Percentiles rank a stretch among this genome's conserved stretches.
phyloP scores from a whole-genome alignment of 2,797 vertebrate genomes.

The Sebastiscus albofasciatus region DNA sequence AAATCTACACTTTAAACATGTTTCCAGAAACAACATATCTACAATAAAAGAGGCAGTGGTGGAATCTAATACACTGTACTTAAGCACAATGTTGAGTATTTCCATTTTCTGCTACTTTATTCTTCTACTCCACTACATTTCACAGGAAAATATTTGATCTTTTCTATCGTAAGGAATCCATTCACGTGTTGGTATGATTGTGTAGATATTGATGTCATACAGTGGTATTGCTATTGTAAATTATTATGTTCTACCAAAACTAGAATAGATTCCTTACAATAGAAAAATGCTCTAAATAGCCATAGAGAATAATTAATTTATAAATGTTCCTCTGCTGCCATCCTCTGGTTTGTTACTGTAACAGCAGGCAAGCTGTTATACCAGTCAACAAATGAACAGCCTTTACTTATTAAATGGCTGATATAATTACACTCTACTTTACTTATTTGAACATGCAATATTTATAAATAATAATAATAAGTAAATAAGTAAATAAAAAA shows the following conservation, averaged over 20 bases:
- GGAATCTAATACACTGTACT: not conserved
- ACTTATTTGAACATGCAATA: rapidly evolving
- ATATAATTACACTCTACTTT: no score
- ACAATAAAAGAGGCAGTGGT: not conserved
- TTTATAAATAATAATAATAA: not conserved
- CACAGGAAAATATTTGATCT: not conserved
- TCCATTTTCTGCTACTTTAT: not conserved
- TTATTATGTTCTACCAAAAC: rapidly evolving
- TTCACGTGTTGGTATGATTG: no score
- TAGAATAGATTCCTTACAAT: no score
- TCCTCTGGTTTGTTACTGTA: not conserved
- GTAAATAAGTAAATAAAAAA: rapidly evolving
- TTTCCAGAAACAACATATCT: not conserved
- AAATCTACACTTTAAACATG: not conserved
- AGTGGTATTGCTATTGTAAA: no score
- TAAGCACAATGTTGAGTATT: no score
- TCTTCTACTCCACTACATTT: not conserved
- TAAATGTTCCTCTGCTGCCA: not conserved
- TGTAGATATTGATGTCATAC: no score
- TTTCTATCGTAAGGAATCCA: no score
- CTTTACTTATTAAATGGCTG: not conserved
- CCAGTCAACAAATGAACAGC: not conserved
- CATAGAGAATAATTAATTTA: no score
- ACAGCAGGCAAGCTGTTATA: no score
- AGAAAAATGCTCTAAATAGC: not conserved